Percentiles rank a stretch among this genome's conserved stretches.
Conservation (phyloP, 2,888 invertebrate species). For the Ormia ochracea region DNA sequence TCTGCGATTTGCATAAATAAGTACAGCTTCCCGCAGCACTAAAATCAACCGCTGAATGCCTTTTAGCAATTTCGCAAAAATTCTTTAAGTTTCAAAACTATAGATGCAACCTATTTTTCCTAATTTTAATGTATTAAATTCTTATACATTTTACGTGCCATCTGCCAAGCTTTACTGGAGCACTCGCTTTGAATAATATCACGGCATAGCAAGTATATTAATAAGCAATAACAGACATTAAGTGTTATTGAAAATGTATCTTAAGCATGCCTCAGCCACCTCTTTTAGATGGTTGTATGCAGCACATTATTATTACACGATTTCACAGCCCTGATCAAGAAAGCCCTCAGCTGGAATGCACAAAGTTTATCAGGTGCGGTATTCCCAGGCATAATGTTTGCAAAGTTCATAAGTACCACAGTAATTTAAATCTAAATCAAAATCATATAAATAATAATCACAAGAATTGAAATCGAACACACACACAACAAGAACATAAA, state of each 20-base stretch:
- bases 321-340: slow-evolving; percentile 93
- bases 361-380: slow-evolving; percentile 93
- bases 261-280: slow-evolving; percentile 86
- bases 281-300: slow-evolving; percentile 92
- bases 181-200: too few species aligned
- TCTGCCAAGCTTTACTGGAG: too few species aligned
- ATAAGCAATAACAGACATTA: not conserved
- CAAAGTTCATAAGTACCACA: slow-evolving; percentile 97
- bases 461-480: slow-evolving; percentile 37
- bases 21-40: too few species aligned
- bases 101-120: too few species aligned
- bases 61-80: too few species aligned
- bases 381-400: slow-evolving; percentile 92
- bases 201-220: not conserved
- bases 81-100: too few species aligned
- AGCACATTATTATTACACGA: slow-evolving; percentile 94
- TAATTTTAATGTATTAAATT: too few species aligned
- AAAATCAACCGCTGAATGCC: too few species aligned
- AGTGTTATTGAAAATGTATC: slow-evolving; percentile 67
- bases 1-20: too few species aligned
- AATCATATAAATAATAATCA: slow-evolving; percentile 24
- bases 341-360: slow-evolving; percentile 94
- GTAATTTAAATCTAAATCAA: slow-evolving; percentile 88
- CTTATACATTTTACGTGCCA: too few species aligned
- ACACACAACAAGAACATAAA: slow-evolving; percentile 10